Base-by-base conservation (phyloP, 2,888 invertebrate genomes). In the Plutella xylostella region DNA sequence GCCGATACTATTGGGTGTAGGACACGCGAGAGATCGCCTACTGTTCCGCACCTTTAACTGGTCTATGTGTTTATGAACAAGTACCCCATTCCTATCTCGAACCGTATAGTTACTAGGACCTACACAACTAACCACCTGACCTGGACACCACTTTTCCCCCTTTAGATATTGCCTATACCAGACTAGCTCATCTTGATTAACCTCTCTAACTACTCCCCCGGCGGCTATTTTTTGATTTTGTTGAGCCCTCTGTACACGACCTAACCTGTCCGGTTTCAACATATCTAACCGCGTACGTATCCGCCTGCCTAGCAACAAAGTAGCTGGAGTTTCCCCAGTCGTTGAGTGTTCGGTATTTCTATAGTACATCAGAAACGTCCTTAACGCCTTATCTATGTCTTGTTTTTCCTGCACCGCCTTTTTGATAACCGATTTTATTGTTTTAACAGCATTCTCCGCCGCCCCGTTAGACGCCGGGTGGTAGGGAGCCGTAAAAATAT, bases 371-470 rank as follows among this genome's bases (percentile, higher is more conserved):
- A 33, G 14, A n/a, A n/a, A 33, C 4, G 4, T 6, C 4, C n/a
- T 6, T 33, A 33, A 33, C 4, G 33, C 7, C 33, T 9, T n/a
- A n/a, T 33, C 33, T 6, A 33, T 14, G 4, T 33, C 14, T 11
- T 5, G 4, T 18, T 35, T 35, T 6, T 18, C 17, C 3, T 9
- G 7, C 4, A 35, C 14, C 3, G 25, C 28, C 17, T 40, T 40
- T 17, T 40, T 40, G 9, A 40, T 40, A 15, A 28, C 40, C 5
- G 15, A 25, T 28, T 40, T 40, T 15, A 12, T 15, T 11, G 14
- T n/a, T 40, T 40, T 40, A 18, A 40, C 40, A 4, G 25, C 40
- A 28, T 28, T 28, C 12, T 40, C 40, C 3, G 40, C 40, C 5
- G 42, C 42, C 14, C 42, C 40, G 12, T 40, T 40, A 5, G 40